Base-by-base conservation (phyloP, 2,888 invertebrate species). In the Acholoe squamosa region DNA sequence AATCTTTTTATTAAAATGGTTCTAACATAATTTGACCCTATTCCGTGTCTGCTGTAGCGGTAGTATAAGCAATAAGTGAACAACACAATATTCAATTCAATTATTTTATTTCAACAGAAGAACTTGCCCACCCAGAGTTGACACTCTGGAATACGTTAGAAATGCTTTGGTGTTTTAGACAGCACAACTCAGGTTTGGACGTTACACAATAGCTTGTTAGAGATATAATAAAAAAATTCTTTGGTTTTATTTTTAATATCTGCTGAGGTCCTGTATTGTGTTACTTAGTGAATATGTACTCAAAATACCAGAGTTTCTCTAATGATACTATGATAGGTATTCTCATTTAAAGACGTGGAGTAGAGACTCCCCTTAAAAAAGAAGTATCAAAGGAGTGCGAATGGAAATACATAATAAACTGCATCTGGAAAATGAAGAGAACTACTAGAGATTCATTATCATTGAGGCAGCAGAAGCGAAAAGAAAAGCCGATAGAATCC, bases 181-280 rank as follows among this genome's bases (percentile, higher is more conserved):
- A 43, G 80, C 33, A 43, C 33, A 80, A 43, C 33, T 80, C 19
- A 80, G 80, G n/a, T 14, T 43, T 43, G 34, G 34, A 14, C 0
- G 34, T 33, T 14, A 80, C 43, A 80, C 80, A 80, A 33, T 14
- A 80, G 80, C 80, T 43, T 80, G 33, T 80, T 80, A 80, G 33
- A 80, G 43, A 43, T 16, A 80, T 43, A 80, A 80, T 80, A 80
- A 80, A 80, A 31, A 86, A 7, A 86, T 25, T 86, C 52, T 86
- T 86, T 86, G 16, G 56, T 86, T 56, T 86, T 86, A 86, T 86
- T 86, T 84, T 86, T 86, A 52, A 51, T 86, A 86, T 56, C 56
- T 86, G 86, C 86, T 54, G 86, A 86, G 54, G 56, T 86, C 31
- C 52, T 86, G 52, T 54, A 86, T 86, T 86, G 86, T 86, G 86